Conservation (phyloP, 2,888 invertebrate species). For the Ischnus inquisitorius region DNA sequence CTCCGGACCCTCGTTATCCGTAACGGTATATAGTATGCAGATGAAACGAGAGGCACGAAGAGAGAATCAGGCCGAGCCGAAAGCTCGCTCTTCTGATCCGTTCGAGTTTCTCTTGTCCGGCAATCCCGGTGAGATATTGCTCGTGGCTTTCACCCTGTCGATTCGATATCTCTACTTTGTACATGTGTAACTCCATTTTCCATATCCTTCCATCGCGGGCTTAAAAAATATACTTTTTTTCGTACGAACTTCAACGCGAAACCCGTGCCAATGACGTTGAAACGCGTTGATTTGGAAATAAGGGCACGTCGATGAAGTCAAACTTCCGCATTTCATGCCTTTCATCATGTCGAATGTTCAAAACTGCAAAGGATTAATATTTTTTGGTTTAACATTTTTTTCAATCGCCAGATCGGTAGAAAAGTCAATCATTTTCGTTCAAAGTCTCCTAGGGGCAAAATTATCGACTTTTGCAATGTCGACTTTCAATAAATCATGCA, state of each 20-base stretch:
- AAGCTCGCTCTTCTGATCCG: slow-evolving; percentile 36
- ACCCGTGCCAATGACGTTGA: slow-evolving; percentile 8
- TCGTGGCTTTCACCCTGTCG: slow-evolving; percentile 47
- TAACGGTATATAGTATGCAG: slow-evolving; percentile 8
- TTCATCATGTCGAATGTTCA: neutral
- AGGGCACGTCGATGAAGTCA: neutral
- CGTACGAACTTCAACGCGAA: neutral
- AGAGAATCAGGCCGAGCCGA: slow-evolving; percentile 10
- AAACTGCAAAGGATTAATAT: neutral
- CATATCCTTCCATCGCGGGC: neutral
- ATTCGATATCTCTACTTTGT: slow-evolving; percentile 34
- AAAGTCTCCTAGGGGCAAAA: neutral
- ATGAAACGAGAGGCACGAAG: slow-evolving; percentile 16
- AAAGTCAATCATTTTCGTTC: neutral
- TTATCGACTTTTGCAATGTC: neutral
- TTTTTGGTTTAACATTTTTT: neutral
- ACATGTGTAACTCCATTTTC: neutral
- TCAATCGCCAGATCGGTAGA: neutral
- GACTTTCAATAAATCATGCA: neutral
- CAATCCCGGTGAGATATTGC: slow-evolving; percentile 45
- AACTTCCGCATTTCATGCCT: neutral
- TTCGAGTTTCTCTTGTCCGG: slow-evolving; percentile 51
- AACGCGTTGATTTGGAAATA: slow-evolving; percentile 9
- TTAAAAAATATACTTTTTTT: slow-evolving; percentile 1
- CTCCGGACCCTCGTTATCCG: slow-evolving; percentile 33